Evolutionary conservation across 2,888 invertebrate species (phyloP), one percentile per base, ranked within the genome.

Genomic region (Cataglyphis altisquamis): DNA sequence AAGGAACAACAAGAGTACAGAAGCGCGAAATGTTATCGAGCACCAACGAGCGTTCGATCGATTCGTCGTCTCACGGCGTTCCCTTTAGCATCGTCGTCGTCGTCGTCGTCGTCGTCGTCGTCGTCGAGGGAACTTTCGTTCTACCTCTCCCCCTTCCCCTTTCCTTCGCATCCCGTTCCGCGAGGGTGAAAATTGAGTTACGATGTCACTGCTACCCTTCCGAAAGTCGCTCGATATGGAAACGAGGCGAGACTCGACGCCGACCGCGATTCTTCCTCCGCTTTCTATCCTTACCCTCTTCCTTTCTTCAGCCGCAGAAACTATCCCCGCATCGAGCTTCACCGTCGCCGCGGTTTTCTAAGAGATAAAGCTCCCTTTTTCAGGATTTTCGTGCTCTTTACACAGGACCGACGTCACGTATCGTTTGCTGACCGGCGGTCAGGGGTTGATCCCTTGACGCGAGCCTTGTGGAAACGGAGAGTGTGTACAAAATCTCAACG

Each of bases 151-250:
- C 32, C 73, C 78, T 57, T 77, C 85, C 85, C 81, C 78, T 67
- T 80, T 73, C 67, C 70, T 18, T 36, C 77, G 77, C 67, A 70
- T 36, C 74, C 39, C 72, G 5, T 36, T 5, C 32, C 45, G 64
- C 84, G 82, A 66, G 82, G 82, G 80, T 10, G 86, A 86, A 87
- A 89, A 90, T 90, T 87, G 88, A 90, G 88, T 90, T 90, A 90
- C 88, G 88, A 85, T 86, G 86, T 86, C 87, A 84, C 77, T 72
- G 84, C 83, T 87, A 85, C 74, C 80, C 87, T 83, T n/a, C 84
- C 82, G 85, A 87, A 90, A 85, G 86, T 84, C 87, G 84, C 82
- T 84, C 87, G 87, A 88, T 90, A 90, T 90, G 90, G 83, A 90
- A 90, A 90, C 87, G 86, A 87, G 85, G 82, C 64, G 84, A 36